A percentile compares a stretch with the other conserved stretches of the same genome.
Conservation (phyloP, 2,888 invertebrate genomes). For the Philaethria dido region DNA sequence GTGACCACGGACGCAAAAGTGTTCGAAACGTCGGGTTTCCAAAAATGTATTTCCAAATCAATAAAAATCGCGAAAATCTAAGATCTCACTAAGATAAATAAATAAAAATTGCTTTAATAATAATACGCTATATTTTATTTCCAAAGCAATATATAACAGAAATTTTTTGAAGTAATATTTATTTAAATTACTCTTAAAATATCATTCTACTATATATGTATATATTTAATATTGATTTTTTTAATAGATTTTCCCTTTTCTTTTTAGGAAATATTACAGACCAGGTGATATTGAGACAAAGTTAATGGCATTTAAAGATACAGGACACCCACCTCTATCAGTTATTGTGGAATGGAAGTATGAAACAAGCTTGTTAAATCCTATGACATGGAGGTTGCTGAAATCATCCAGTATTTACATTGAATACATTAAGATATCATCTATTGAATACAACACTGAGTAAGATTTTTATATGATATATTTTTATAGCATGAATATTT, state of each 20-base stretch:
- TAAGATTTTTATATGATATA: slow-evolving; percentile 57
- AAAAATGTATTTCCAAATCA: too few relatives aligned
- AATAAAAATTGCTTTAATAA: too few relatives aligned
- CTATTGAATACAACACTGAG: slow-evolving; percentile 88
- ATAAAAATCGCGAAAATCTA: too few relatives aligned
- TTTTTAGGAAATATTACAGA: slow-evolving; percentile 85
- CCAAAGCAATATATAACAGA: too few relatives aligned
- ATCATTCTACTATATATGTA: too few relatives aligned
- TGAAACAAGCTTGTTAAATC: slow-evolving; percentile 90
- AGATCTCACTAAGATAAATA: too few relatives aligned
- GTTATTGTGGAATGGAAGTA: slow-evolving; percentile 91
- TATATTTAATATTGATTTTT: background rate
- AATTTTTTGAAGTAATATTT: too few relatives aligned
- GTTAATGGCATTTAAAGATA: slow-evolving; percentile 87
- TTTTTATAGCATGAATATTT: background rate
- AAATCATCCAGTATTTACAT: slow-evolving; percentile 89
- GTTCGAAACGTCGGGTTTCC: too few relatives aligned
- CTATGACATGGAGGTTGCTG: slow-evolving; percentile 92
- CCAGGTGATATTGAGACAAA: slow-evolving; percentile 88
- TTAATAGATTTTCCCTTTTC: slow-evolving; percentile 4
- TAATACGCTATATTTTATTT: too few relatives aligned
- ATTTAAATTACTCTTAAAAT: too few relatives aligned
- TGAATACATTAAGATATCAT: slow-evolving; percentile 88
- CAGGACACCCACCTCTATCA: slow-evolving; percentile 85
- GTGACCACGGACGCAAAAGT: too few relatives aligned